Evolutionary conservation across 2,113 vertebrate genomes (phyloP).

Genomic region (Pollimyrus isidori): DNA sequence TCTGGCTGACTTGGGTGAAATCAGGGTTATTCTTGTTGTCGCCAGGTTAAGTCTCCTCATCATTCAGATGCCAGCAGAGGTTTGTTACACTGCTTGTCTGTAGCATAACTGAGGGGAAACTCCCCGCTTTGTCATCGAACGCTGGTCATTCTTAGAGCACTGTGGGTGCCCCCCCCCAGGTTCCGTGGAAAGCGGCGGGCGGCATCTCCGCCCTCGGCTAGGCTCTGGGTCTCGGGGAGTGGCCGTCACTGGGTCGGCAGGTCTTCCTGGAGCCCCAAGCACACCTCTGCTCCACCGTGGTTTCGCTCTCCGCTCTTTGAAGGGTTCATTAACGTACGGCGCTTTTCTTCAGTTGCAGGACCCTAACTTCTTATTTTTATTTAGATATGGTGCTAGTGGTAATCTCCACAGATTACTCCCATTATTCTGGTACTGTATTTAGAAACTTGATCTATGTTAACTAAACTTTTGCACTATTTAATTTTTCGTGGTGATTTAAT

Average conservation of each 20-base stretch:
- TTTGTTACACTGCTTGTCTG: neutral
- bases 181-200: neutral
- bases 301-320: neutral
- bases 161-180: neutral
- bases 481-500: constrained; percentile 15
- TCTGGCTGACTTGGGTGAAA: neutral
- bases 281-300: neutral
- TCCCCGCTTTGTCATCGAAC: neutral
- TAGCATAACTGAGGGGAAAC: neutral
- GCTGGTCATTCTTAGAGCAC: constrained; percentile 10
- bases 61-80: neutral
- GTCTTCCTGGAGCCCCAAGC: neutral
- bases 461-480: constrained; percentile 32
- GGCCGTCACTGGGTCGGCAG: neutral
- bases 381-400: constrained; percentile 35
- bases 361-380: neutral
- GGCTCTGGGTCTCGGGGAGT: neutral
- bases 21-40: neutral
- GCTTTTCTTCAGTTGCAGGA: neutral
- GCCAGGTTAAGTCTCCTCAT: neutral
- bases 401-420: constrained; percentile 24
- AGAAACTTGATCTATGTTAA: constrained; percentile 30
- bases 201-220: neutral
- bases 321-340: neutral
- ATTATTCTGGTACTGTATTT: constrained; percentile 24